Base-by-base conservation (phyloP, 2,797 vertebrate species). In the Gallinago nigripennis region DNA sequence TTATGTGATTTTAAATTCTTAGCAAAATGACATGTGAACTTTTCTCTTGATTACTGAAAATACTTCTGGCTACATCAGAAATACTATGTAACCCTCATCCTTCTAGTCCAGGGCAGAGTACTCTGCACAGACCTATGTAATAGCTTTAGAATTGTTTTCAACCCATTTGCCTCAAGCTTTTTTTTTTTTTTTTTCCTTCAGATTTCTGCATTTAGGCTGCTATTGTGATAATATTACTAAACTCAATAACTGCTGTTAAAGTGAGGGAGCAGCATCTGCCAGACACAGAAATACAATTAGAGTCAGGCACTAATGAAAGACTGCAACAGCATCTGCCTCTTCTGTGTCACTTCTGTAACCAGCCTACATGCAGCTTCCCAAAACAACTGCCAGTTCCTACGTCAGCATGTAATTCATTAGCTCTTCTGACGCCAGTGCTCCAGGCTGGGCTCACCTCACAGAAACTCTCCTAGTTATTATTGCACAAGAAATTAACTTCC, bases 261-360 rank as follows among this genome's bases (percentile, higher is more conserved):
- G 82, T 63, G 92, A 91, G 82, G 58, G 65, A 94, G 87, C 85
- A 94, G 91, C 95, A 94, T 95, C 94, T 96, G 85, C 89, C 82
- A 94, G 94, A 58, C 91, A 56, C 70, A 96, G 85, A 92, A 96
- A 92, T 33, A 54, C 87, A 93, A 94, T 96, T 96, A 93, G 46
- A 84, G 87, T 41, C 63, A 48, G 88, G 82, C 92, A 76, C 85
- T 96, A 91, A 94, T 91, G 94, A 88, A 91, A 82, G 72, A 30
- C 76, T 86, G 76, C 79, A 94, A 53, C 66, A 92, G 82, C 89
- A 91, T 93, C 91, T 96, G 94, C 89, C 68, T 90, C 82, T 88
- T 39, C 66, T 78, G 43, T 95, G 89, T 72, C 91, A 72, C 76
- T 96, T 25, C 21, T 94, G 81, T 19, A 80, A 69, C 57, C 81